Conservation (phyloP, 2,888 invertebrate species). For the Melinopterus prodromus region DNA sequence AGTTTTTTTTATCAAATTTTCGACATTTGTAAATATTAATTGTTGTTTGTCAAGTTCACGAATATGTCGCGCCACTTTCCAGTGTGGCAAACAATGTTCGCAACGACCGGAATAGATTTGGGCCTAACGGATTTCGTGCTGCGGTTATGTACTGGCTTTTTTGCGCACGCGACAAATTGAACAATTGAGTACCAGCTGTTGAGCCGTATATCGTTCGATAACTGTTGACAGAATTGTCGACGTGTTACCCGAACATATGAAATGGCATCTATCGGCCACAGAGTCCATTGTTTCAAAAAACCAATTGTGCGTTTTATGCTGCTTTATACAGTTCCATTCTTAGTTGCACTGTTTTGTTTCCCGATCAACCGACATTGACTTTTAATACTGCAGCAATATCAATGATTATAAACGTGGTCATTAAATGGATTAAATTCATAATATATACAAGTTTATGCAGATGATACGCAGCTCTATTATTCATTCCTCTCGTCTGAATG, state of each 20-base stretch:
- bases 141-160: background rate
- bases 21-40: no score
- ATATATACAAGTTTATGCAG: no score
- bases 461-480: no score
- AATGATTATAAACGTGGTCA: no score
- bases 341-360: background rate
- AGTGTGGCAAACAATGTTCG: background rate
- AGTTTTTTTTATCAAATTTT: no score
- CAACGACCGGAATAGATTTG: background rate
- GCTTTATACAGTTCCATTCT: background rate
- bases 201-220: background rate
- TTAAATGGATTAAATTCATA: no score
- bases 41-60: no score
- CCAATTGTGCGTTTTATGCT: background rate
- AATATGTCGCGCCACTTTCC: background rate
- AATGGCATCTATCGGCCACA: background rate
- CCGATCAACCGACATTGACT: background rate
- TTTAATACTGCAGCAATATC: background rate
- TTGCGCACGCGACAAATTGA: background rate
- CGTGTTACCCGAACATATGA: background rate
- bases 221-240: constrained; percentile 4
- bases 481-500: no score
- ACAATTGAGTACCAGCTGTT: background rate
- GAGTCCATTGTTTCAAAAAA: constrained; percentile 4
- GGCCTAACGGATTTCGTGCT: background rate